Evolutionary conservation across 2,113 vertebrate genomes (phyloP), one percentile per base, ranked within the genome.

Genomic region (Peromyscus polionotus): DNA sequence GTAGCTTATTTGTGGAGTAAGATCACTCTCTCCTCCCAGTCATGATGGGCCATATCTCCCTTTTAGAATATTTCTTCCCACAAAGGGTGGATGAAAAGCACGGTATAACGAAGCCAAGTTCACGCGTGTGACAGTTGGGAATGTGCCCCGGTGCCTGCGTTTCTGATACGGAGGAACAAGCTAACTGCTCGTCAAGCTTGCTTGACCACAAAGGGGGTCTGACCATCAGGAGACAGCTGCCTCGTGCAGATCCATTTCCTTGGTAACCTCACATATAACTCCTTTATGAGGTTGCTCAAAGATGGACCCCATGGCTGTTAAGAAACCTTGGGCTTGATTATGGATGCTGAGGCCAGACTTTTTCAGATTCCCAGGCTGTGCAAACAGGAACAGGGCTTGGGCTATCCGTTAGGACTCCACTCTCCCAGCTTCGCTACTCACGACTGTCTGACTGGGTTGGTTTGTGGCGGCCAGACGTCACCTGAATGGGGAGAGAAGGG

Each of bases 161-260:
- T 26, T 28, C 39, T 85, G 13, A 31, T 8, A n/a, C 4, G 2
- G n/a, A 85, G 59, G 14, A 17, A 9, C 80, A 84, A 16, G 24
- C 57, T 65, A 24, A 10, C 7, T 5, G n/a, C 7, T 10, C 22
- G 0, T 17, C 7, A 10, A 45, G 39, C 0, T 9, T 48, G 61
- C 39, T 16, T 31, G 57, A 42, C 31, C 57, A 61, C 57, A 28
- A 39, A 61, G 57, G 11, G 80, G 12, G 7, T 42, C 57, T 61
- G 80, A 8, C 80, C 36, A 13, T 19, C n/a, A 39, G 36, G 80
- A 61, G 57, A 39, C 36, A 20, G 79, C 33, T 24, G 2, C 79
- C 57, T 2, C 33, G 13, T 1, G 57, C n/a, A 28, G 59, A 42
- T 28, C 7, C n/a, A 11, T 45, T 67, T 86, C 33, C 39, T 22